A percentile compares a stretch with the other conserved stretches of the same genome.
Conservation (phyloP, 1,140 invertebrate species). For the Drosophila cardini region DNA sequence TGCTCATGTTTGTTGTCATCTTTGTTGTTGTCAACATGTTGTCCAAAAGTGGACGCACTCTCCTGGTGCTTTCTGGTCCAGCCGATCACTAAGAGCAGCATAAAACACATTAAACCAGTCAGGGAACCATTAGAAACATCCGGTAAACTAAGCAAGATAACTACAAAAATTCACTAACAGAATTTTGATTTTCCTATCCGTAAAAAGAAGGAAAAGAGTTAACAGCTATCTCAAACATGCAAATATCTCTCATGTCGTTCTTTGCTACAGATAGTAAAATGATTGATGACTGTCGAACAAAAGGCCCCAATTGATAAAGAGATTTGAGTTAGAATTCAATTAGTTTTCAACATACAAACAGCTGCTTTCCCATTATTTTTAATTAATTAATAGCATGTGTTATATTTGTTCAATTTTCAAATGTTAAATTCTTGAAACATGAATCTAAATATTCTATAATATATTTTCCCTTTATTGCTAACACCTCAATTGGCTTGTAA, state of each 20-base stretch:
- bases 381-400: neutral
- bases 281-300: neutral
- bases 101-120: conserved; percentile 65
- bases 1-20: conserved; percentile 62
- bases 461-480: neutral
- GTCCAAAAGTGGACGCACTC: conserved; percentile 63
- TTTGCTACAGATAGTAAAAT: neutral
- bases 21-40: conserved; percentile 77
- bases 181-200: conserved; percentile 1
- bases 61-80: conserved; percentile 25
- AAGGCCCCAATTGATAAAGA: neutral
- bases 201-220: neutral
- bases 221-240: neutral
- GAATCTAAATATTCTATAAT: neutral
- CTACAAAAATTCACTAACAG: neutral
- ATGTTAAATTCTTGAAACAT: no score
- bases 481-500: neutral
- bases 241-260: neutral
- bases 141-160: conserved; percentile 7
- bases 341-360: no score
- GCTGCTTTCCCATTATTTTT: no score
- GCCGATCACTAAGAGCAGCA: conserved; percentile 63
- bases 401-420: neutral
- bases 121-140: conserved; percentile 55
- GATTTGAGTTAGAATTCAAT: neutral